Percentiles rank a stretch among this genome's conserved stretches.
These are phyloP conservation scores for Linepithema humile DNA, from an alignment of 1,140 invertebrate species.

Conservation along the genomic window DNA sequence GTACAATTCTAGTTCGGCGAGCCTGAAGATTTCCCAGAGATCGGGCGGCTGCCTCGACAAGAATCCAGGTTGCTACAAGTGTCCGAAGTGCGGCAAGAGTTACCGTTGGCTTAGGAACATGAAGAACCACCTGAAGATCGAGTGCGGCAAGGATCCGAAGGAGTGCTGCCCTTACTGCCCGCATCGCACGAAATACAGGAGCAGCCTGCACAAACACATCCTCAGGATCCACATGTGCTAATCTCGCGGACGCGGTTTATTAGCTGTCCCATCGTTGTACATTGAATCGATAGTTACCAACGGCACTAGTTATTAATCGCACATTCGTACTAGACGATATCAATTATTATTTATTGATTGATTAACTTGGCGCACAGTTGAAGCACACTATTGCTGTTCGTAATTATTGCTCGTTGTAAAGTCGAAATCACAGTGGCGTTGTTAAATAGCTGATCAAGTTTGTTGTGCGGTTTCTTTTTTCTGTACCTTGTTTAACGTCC, in stretches of 20 bases:
- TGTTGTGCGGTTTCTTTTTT: not conserved
- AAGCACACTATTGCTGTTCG: not conserved
- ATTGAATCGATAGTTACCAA: not conserved
- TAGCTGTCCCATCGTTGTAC: not conserved
- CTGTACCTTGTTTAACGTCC: not conserved
- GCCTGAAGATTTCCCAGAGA: slow-evolving; percentile 13
- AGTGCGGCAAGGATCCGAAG: slow-evolving; percentile 83
- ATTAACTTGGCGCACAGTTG: not conserved
- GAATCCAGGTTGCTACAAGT: slow-evolving; percentile 79
- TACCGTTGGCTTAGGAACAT: slow-evolving; percentile 85
- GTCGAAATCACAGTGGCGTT: not conserved
- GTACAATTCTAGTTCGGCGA: not conserved
- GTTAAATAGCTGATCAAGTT: slow-evolving; percentile 22
- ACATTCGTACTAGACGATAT: not conserved
- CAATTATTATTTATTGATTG: not conserved
- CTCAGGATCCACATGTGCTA: slow-evolving; percentile 73
- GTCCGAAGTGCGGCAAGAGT: slow-evolving; percentile 84
- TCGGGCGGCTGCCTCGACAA: slow-evolving; percentile 66
- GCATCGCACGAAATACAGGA: slow-evolving; percentile 80
- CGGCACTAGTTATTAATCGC: slow-evolving; percentile 3
- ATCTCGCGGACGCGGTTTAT: not conserved
- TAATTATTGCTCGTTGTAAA: slow-evolving; percentile 15
- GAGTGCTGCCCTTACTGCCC: slow-evolving; percentile 83
- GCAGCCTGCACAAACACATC: slow-evolving; percentile 80
- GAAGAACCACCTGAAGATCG: slow-evolving; percentile 84